Evolutionary conservation across 2,888 invertebrate species (phyloP), one percentile per base, ranked within the genome.

Genomic region (Mythimna albipuncta): DNA sequence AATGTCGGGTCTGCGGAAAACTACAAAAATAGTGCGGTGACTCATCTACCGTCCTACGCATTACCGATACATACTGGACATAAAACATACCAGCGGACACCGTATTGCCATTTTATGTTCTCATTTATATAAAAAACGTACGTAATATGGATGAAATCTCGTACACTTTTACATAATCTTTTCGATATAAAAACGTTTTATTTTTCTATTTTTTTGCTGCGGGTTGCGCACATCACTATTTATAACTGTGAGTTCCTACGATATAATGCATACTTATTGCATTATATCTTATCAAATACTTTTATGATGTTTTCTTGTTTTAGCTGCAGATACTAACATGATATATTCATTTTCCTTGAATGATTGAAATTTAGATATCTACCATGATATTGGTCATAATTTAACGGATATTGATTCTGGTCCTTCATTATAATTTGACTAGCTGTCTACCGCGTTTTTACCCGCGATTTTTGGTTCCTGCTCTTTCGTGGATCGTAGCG

Each of bases 21-120:
- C 69, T 79, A 85, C 87, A 79, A 85, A 91, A 89, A 90, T 89
- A 89, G 88, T 82, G 69, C 63, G 71, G 75, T 90, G 89, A 90
- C 79, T 90, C 89, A 90, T 84, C 82, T 70, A 79, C 81, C 82
- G 75, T 80, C 82, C 81, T 79, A 87, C 84, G 79, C 84, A 81
- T 84, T 83, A 84, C 81, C 85, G 73, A 81, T 84, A 81, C 78
- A 67, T 44, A 75, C 78, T 21, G 66, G 61, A 79, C 79, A 86
- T 82, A 85, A 81, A 86, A 84, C 82, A 80, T 59, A 76, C 79
- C 85, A 73, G 77, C 80, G 78, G 83, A 87, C 84, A 85, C 81
- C 81, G 64, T 75, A 86, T 84, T 86, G 84, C 82, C 64, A 78
- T 85, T 87, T 82, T 84, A 85, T 86, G 77, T 81, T 79, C 82